phyloP scores from a whole-genome alignment of 2,888 invertebrate genomes.

The Hedychridium roseum region DNA sequence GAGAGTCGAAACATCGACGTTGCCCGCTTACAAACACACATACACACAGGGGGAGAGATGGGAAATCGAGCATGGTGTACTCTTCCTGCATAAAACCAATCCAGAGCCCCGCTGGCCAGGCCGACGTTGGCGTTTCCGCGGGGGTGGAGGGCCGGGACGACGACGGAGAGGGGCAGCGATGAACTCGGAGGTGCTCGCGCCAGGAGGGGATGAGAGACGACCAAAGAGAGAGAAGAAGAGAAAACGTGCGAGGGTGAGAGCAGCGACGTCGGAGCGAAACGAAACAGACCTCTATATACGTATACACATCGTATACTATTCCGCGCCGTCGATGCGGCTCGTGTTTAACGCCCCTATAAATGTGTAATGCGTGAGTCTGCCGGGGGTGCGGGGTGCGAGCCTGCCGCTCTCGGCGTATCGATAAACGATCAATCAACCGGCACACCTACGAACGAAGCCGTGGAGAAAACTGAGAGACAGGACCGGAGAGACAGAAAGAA shows the following conservation, averaged over 20 bases:
- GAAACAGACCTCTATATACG: constrained; percentile 13
- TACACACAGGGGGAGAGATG: too few relatives aligned
- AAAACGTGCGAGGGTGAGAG: constrained; percentile 8
- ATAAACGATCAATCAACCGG: constrained; percentile 59
- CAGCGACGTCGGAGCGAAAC: constrained; percentile 12
- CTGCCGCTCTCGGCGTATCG: constrained; percentile 46
- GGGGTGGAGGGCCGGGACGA: constrained; percentile 16
- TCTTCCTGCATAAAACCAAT: constrained; percentile 45
- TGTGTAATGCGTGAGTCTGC: constrained; percentile 44
- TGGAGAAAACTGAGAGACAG: constrained; percentile 33
- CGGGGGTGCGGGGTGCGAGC: constrained; percentile 27
- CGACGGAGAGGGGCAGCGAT: constrained; percentile 11
- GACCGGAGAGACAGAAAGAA: constrained; percentile 21
- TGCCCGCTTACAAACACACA: constrained; percentile 48
- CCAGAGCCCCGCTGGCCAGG: constrained; percentile 40
- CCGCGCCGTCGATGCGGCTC: constrained; percentile 43
- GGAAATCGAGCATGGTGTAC: constrained; percentile 51
- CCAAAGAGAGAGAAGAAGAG: background rate
- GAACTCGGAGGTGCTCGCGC: too few relatives aligned
- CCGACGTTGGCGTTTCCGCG: constrained; percentile 32
- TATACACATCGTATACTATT: constrained; percentile 31
- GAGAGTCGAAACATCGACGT: constrained; percentile 51
- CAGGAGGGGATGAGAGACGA: constrained; percentile 8
- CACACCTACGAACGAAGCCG: constrained; percentile 48
- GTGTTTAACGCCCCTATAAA: constrained; percentile 55